Evolutionary conservation across 2,888 invertebrate genomes (phyloP), one percentile per base, ranked within the genome.

Genomic region (Cheilosia pagana): DNA sequence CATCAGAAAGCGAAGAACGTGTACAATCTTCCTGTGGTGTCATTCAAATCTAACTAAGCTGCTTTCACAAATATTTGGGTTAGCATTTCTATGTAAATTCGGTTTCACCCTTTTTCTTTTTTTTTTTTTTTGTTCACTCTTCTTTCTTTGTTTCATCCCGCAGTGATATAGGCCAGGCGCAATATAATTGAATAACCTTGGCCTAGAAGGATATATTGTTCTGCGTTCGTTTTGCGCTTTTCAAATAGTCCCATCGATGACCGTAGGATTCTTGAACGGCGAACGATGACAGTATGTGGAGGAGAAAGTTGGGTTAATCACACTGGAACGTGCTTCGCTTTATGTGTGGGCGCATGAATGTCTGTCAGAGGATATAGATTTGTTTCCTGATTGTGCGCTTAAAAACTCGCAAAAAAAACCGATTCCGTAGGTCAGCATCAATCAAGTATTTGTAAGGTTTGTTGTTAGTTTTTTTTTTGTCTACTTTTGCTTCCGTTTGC

Each of bases 361-460:
- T 28, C 63, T 74, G 41, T 14, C 50, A 48, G 31, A 63, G 43
- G 45, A 41, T 45, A 50, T 59, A 63, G 67, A 67, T 72, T 62
- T 50, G 72, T 67, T 78, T 74, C 78, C 78, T 70, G 83, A 74
- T 74, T 78, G 62, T 48, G 35, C 48, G 52, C 35, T 63, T 55
- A 70, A 65, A 52, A 68, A 59, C 12, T 59, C 71, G 48, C 28
- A n/a, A 41, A 28, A 25, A 68, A 67, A 41, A 41, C 50, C 67
- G 12, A 63, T 63, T 78, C 68, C 50, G 50, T 83, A 74, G 83
- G 74, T 83, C 83, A 83, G 78, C 78, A 82, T 82, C 72, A 72
- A 82, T 82, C 82, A 82, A 77, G 45, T 39, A 71, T 82, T 65
- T 81, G 67, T 48, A 53, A 19, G 7, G 67, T 39, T 28, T 50